A percentile compares a stretch with the other conserved stretches of the same genome.
These are phyloP conservation scores for Orycteropus afer DNA, from an alignment of 2,113 vertebrate genomes.

Conservation along the genomic window DNA sequence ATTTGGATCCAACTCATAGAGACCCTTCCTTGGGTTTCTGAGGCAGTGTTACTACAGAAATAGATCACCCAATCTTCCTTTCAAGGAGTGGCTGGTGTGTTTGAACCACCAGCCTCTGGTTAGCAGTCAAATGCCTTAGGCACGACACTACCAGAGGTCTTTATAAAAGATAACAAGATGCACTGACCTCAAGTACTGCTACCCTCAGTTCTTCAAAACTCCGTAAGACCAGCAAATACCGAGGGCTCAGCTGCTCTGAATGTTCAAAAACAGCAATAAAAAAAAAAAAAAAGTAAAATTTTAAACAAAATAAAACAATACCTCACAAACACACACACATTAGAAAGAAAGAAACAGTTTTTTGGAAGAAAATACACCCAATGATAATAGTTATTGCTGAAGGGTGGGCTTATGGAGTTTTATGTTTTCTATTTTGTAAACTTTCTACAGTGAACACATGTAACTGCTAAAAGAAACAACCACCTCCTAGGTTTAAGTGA, in stretches of 20 bases:
- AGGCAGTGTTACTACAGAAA: too few species aligned
- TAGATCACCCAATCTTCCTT: too few species aligned
- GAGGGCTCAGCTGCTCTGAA: background rate
- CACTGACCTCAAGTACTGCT: background rate
- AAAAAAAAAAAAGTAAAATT: background rate
- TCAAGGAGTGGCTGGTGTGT: too few species aligned
- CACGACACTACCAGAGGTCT: too few species aligned
- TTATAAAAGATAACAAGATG: background rate
- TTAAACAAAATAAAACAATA: constrained; percentile 26
- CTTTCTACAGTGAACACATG: background rate
- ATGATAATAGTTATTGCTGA: background rate
- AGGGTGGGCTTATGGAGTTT: background rate
- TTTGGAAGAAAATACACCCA: background rate
- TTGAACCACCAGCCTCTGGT: too few species aligned
- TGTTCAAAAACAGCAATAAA: background rate
- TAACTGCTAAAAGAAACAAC: background rate
- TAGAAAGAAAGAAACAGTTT: accelerated
- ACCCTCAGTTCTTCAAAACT: background rate
- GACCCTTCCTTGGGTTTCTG: too few species aligned
- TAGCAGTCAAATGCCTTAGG: too few species aligned
- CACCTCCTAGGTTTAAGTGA: background rate
- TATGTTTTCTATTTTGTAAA: constrained; percentile 1
- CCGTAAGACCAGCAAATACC: background rate
- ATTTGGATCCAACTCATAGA: too few species aligned
- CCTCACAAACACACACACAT: background rate